phyloP scores from a whole-genome alignment of 2,113 vertebrate species.

The Upupa epops region DNA sequence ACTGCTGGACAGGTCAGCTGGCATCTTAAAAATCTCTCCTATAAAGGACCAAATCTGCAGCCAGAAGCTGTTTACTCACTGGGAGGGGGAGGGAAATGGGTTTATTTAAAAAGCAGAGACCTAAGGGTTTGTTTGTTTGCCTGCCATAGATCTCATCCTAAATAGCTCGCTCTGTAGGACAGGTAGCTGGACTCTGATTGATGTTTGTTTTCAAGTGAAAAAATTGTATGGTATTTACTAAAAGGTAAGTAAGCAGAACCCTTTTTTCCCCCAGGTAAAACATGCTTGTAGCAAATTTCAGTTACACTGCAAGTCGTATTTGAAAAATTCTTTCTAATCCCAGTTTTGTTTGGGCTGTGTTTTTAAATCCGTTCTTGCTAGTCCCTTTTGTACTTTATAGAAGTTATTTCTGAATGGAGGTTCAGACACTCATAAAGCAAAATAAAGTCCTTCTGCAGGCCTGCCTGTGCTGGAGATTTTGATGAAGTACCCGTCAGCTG shows the following conservation, averaged over 20 bases:
- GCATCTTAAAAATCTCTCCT: conserved; percentile 60
- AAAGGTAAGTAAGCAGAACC: neutral
- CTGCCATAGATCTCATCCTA: neutral
- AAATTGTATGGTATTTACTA: neutral
- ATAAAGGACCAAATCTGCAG: conserved; percentile 41
- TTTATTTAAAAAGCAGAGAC: neutral
- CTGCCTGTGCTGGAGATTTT: neutral
- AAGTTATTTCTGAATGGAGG: neutral
- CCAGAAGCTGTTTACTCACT: conserved; percentile 58
- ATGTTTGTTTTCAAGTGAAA: neutral
- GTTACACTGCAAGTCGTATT: neutral
- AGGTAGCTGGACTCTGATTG: neutral
- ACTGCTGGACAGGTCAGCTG: conserved; percentile 55
- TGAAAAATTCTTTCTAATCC: neutral
- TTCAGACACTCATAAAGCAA: neutral
- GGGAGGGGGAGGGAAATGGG: neutral
- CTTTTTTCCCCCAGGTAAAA: neutral
- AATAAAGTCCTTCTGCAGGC: neutral
- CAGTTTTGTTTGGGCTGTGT: neutral
- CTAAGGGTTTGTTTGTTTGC: neutral
- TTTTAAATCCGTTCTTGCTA: neutral
- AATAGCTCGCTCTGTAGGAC: rapidly evolving
- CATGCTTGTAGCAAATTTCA: neutral
- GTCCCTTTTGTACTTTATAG: neutral
- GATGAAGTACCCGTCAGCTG: rapidly evolving